phyloP scores from a whole-genome alignment of 2,888 invertebrate genomes.

The Poecilus cupreus region DNA sequence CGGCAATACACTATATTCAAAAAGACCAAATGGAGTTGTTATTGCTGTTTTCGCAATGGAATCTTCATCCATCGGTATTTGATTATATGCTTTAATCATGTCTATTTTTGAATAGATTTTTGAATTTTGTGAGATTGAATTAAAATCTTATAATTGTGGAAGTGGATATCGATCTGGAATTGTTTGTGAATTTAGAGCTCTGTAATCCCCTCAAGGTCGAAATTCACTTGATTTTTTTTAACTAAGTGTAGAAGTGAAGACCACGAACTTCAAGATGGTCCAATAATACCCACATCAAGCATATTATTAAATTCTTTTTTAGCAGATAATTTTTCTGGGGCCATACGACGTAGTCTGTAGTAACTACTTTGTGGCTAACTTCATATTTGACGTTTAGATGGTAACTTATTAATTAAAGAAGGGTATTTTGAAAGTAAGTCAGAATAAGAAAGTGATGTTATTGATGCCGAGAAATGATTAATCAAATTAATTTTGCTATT shows the following conservation, averaged over 20 bases:
- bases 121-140: neutral
- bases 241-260: neutral
- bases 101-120: slow-evolving; percentile 7
- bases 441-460: too few species aligned
- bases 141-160: neutral
- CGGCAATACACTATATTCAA: slow-evolving; percentile 9
- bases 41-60: neutral
- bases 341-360: neutral
- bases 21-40: too few species aligned
- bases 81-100: slow-evolving; percentile 10
- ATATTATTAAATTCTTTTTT: neutral
- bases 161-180: neutral
- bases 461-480: too few species aligned
- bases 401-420: too few species aligned
- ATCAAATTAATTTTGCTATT: too few species aligned
- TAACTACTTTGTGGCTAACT: neutral
- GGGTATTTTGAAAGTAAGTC: too few species aligned
- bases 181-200: neutral
- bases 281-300: neutral
- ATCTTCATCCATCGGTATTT: slow-evolving; percentile 6
- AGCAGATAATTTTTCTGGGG: neutral
- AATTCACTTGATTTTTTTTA: neutral
- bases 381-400: too few species aligned
- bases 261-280: neutral
- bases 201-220: neutral